These are phyloP conservation scores for Brachionus calyciflorus DNA, from an alignment of 1,140 invertebrate species.

Conservation along the genomic window DNA sequence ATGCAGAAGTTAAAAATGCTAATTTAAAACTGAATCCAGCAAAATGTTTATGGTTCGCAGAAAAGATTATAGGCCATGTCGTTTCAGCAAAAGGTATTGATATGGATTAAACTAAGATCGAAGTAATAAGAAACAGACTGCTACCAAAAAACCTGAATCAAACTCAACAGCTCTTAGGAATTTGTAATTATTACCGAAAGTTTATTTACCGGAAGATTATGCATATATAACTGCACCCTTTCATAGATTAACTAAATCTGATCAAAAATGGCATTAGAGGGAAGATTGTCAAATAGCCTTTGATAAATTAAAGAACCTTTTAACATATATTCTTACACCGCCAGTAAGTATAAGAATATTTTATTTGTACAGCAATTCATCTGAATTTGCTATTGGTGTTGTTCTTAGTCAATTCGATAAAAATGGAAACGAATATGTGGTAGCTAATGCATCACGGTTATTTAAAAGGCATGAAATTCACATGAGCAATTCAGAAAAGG, in stretches of 20 bases:
- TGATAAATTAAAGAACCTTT: conserved; percentile 38
- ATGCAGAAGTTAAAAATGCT: conserved; percentile 54
- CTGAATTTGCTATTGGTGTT: conserved; percentile 46
- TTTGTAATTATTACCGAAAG: conserved; percentile 48
- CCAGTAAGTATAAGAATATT: conserved; percentile 48
- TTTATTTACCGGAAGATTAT: conserved; percentile 49
- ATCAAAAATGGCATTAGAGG: conserved; percentile 29
- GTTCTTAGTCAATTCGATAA: conserved; percentile 48
- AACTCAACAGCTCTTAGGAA: conserved; percentile 48
- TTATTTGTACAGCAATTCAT: conserved; percentile 48
- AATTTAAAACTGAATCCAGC: conserved; percentile 58
- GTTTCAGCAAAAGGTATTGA: conserved; percentile 47
- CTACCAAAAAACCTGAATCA: conserved; percentile 50
- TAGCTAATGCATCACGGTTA: not conserved
- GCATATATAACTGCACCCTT: conserved; percentile 39
- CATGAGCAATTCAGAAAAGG: conserved; percentile 56
- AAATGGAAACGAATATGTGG: conserved; percentile 29
- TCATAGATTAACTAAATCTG: conserved; percentile 53
- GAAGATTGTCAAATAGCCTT: conserved; percentile 38
- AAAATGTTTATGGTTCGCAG: conserved; percentile 56
- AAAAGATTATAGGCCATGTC: conserved; percentile 48
- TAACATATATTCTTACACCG: conserved; percentile 47
- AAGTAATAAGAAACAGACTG: conserved; percentile 48
- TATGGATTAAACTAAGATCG: conserved; percentile 49
- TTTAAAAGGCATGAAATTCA: not conserved